Evolutionary conservation across 2,113 vertebrate genomes (phyloP), one percentile per base, ranked within the genome.

Genomic region (Apodemus sylvaticus): DNA sequence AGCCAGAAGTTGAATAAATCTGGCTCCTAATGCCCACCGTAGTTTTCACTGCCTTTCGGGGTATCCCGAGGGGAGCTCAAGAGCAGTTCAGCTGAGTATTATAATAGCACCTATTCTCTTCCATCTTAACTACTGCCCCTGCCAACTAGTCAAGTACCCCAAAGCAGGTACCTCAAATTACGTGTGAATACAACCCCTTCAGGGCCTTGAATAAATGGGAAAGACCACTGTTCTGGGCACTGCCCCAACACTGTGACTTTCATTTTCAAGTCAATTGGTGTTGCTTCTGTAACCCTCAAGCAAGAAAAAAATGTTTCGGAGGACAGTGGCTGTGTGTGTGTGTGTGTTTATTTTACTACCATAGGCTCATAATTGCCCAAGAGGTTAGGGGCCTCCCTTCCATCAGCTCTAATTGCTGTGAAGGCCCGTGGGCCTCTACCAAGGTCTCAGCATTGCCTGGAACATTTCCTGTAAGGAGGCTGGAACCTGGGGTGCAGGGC

Each of bases 281-380:
- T 74, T 92, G 78, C 60, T 48, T 91, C 86, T 93, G 42, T 48
- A 94, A 74, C 73, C 66, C 85, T 89, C 53, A 53, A 88, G 73
- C 62, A 83, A 95, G 89, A 86, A 95, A 68, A 74, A 68, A 66
- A n/a, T 48, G 89, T 82, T 86, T 55, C 36, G 86, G 89, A 70
- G 53, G 94, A 97, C 96, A 97, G 95, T 95, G 96, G 91, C 95
- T 66, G 85, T 96, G 95, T 96, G 91, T 97, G 95, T 96, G 91
- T 97, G 92, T 96, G 96, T 97, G 92, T 92, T 97, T 97, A 96
- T 97, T 97, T 97, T 97, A 97, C 89, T 96, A 95, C 93, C 89
- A 62, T 22, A 55, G 91, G 58, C 93, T 97, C 64, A 11, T 96
- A 96, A 96, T 91, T 97, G 86, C 95, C 71, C 77, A 82, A 94